phyloP scores from a whole-genome alignment of 2,888 invertebrate genomes.

The Ochropleura plecta region DNA sequence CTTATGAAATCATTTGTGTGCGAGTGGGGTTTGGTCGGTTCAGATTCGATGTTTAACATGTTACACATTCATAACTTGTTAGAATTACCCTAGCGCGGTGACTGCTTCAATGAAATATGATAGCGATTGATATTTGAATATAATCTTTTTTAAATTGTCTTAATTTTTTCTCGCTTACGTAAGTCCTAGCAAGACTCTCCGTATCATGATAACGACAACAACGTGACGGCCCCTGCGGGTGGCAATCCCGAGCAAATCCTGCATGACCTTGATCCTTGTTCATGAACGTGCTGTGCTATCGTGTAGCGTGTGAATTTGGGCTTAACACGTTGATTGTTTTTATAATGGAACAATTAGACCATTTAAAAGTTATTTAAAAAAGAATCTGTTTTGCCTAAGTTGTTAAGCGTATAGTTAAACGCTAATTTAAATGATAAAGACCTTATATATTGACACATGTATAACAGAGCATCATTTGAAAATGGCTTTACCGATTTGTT shows the following conservation, averaged over 20 bases:
- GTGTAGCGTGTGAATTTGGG: neutral
- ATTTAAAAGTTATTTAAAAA: neutral
- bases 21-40: no score
- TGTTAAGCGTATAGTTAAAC: no score
- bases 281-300: neutral
- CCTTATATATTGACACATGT: no score
- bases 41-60: no score
- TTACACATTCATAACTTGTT: neutral
- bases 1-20: neutral
- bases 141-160: neutral
- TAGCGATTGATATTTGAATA: no score
- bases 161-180: neutral
- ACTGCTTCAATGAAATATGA: no score
- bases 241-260: neutral
- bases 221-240: constrained; percentile 4
- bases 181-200: neutral
- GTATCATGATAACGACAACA: constrained; percentile 8
- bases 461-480: no score
- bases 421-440: no score
- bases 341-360: neutral
- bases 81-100: neutral
- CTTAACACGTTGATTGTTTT: neutral
- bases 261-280: neutral
- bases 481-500: no score
- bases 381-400: neutral